Base-by-base conservation (phyloP, 1,140 invertebrate species). In the Macrobrachium rosenbergii region DNA sequence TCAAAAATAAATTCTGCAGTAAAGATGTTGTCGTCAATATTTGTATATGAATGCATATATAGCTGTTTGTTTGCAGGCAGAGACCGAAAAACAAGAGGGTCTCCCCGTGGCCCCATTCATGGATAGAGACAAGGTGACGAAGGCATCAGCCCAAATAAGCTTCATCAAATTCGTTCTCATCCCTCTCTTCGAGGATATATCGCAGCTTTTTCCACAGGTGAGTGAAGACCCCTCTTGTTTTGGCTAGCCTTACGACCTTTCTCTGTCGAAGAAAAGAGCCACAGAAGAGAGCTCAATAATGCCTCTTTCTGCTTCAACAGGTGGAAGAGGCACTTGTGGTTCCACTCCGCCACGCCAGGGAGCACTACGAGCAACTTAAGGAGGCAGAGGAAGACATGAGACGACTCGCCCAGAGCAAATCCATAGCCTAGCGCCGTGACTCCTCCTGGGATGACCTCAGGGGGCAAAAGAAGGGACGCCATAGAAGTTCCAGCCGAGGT, bases 81-180 rank as follows among this genome's bases (percentile, higher is more conserved):
- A 97, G 87, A 94, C 95, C 14, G 96, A 97, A 90, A 97, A 97
- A 91, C 93, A 95, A 67, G 95, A 96, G 91, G 96, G 96, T 17
- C 92, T 97, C 84, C 96, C 96, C 2, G 96, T 97, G 2, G 96
- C 96, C 17, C 96, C 96, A 2, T 97, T 97, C 91, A 97, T 97
- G 96, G 96, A 97, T 91, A 93, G 96, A 17, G 96, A 97, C 86
- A 96, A 96, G 92, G 95, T 97, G 14, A 96, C 95, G 73, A 97
- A 97, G 92, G 95, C 96, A 6, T 95, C 95, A 63, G 96, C 96
- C 0, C 96, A 97, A 91, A 95, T 96, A 91, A 95, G 95, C 75
- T 97, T 97, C 92, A 97, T 97, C 90, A 96, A 96, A 23, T 94
- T 96, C 90, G 96, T 97, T 52, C 93, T 97, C 3, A 92, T 97